Percentiles rank a stretch among this genome's conserved stretches.
Evolutionary conservation across 2,113 vertebrate genomes (phyloP).

Genomic region (Ciconia maguari): DNA sequence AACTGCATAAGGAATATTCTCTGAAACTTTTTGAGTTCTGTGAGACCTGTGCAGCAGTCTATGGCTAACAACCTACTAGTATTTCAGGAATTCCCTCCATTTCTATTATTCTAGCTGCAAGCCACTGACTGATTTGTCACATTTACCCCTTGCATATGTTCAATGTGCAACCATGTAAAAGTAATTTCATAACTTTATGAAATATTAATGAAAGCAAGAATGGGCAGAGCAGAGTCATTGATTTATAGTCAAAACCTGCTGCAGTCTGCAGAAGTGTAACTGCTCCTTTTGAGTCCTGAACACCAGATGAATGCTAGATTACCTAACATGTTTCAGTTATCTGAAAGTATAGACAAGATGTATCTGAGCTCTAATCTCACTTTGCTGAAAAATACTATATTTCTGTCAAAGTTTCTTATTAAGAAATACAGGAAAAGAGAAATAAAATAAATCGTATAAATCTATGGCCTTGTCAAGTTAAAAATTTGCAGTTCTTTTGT

Average conservation of each 20-base stretch:
- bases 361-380: neutral
- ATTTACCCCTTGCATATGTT: neutral
- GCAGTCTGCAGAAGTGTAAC: neutral
- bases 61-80: neutral
- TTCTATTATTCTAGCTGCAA: neutral
- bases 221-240: neutral
- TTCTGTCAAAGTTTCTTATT: neutral
- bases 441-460: neutral
- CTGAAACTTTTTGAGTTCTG: neutral
- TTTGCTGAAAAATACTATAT: neutral
- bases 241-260: neutral
- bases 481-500: neutral
- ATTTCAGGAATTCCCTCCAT: neutral
- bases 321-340: neutral
- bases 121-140: neutral
- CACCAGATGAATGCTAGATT: neutral
- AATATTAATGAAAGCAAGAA: slow-evolving; percentile 11
- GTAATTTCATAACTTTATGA: neutral
- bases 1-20: neutral
- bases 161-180: neutral
- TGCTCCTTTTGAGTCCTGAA: neutral
- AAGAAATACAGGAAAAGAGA: neutral
- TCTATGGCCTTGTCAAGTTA: neutral
- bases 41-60: neutral
- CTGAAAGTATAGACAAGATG: neutral